A percentile compares a stretch with the other conserved stretches of the same genome.
Conservation (phyloP, 2,888 invertebrate genomes). For the Agrochola lychnidis region DNA sequence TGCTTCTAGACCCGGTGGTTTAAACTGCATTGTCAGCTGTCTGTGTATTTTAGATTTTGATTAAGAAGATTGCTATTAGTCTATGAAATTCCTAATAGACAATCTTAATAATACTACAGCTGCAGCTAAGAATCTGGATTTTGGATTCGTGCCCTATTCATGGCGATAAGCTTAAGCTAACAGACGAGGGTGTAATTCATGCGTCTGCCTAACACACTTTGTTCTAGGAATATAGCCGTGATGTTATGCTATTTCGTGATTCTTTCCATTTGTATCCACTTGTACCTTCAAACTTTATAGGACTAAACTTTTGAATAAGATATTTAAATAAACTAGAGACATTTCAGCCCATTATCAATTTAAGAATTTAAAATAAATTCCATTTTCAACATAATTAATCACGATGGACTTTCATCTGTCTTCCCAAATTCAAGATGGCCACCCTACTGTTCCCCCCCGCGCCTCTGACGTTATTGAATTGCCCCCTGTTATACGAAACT, state of each 20-base stretch:
- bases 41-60: too few relatives aligned
- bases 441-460: conserved; percentile 18
- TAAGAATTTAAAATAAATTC: conserved; percentile 13
- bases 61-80: too few relatives aligned
- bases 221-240: too few relatives aligned
- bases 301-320: background rate
- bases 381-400: conserved; percentile 32
- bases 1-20: too few relatives aligned
- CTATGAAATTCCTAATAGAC: too few relatives aligned
- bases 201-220: too few relatives aligned
- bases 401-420: conserved; percentile 33
- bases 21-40: too few relatives aligned
- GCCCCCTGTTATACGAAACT: conserved; percentile 59
- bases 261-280: background rate
- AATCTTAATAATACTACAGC: too few relatives aligned
- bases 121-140: too few relatives aligned
- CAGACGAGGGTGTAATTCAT: too few relatives aligned
- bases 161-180: too few relatives aligned
- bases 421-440: conserved; percentile 47
- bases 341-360: background rate
- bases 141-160: too few relatives aligned
- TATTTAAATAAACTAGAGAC: background rate
- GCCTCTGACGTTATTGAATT: conserved; percentile 55
- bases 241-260: background rate
- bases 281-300: background rate